Evolutionary conservation across 2,888 invertebrate species (phyloP), one percentile per base, ranked within the genome.

Genomic region (Dolomedes plantarius): DNA sequence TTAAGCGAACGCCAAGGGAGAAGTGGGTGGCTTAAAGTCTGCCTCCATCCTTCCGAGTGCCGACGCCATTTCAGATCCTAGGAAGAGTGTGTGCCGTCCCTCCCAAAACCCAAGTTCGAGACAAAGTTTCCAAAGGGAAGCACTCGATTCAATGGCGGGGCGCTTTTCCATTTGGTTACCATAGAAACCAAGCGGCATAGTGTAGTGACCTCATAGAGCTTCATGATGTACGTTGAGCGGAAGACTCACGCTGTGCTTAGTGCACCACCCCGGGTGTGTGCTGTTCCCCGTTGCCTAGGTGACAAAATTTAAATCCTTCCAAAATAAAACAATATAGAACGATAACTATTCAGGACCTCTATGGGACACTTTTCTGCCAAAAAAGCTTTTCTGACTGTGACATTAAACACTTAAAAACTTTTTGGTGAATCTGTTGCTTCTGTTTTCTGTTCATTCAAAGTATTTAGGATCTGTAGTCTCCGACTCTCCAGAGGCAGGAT

Each of bases 191-290:
- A 75, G 73, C 72, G 36, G 36, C 62, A 64, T 78, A 85, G 83
- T 85, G 77, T 72, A 85, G 83, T 85, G 83, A 85, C 83, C 83
- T 77, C 83, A 85, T 77, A 56, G 73, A 56, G 69, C 65, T 77
- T 68, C 39, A 56, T 50, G 71, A 83, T 76, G 71, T 81, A 81
- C 81, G 39, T 68, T 56, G n/a, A 39, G 31, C 77, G 77, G 75
- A 75, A 81, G 75, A 67, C 32, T 64, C 74, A 46, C 39, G 77
- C 67, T 68, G 68, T 50, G 83, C 73, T 85, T 73, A 73, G 77
- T 73, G 72, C 75, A 64, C 72, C 72, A 78, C 79, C 39, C 65
- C 74, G 78, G 74, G 74, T 64, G 72, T 73, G 72, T 68, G 71
- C 73, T 56, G 73, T 62, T 78, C 29, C 69, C 46, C 19, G 86